phyloP scores from a whole-genome alignment of 2,888 invertebrate genomes.

The Oscheius onirici region DNA sequence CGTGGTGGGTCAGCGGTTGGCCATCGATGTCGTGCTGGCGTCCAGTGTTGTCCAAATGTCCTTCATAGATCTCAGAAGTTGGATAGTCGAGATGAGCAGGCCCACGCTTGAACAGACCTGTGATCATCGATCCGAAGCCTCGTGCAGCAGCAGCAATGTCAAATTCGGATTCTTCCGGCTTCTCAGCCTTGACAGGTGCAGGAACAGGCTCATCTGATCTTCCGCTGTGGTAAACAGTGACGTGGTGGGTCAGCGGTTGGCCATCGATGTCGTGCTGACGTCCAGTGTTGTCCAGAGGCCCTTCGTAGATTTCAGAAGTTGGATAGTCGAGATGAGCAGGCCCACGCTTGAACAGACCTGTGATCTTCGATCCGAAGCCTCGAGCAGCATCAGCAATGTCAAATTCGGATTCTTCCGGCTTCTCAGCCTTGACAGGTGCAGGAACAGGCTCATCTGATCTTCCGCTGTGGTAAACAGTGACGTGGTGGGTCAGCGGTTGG shows the following conservation, averaged over 20 bases:
- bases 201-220: slow-evolving; percentile 20
- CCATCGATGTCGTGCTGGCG: slow-evolving; percentile 34
- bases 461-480: slow-evolving; percentile 34
- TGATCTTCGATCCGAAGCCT: slow-evolving; percentile 38
- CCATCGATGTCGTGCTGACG: slow-evolving; percentile 45
- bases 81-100: slow-evolving; percentile 55
- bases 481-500: slow-evolving; percentile 39
- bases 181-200: neutral
- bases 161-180: neutral
- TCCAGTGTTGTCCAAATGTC: slow-evolving; percentile 38
- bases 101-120: slow-evolving; percentile 48
- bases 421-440: neutral
- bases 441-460: slow-evolving; percentile 9
- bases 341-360: slow-evolving; percentile 47
- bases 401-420: slow-evolving; percentile 15
- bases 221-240: slow-evolving; percentile 41
- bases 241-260: slow-evolving; percentile 42
- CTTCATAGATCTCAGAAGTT: slow-evolving; percentile 43
- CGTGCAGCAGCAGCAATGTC: neutral
- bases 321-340: slow-evolving; percentile 48
- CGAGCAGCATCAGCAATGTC: slow-evolving; percentile 6
- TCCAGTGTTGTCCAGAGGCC: slow-evolving; percentile 39
- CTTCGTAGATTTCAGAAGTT: slow-evolving; percentile 40
- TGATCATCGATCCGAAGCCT: slow-evolving; percentile 42
- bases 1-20: slow-evolving; percentile 29